phyloP scores from a whole-genome alignment of 2,888 invertebrate species.

The Allacma fusca region DNA sequence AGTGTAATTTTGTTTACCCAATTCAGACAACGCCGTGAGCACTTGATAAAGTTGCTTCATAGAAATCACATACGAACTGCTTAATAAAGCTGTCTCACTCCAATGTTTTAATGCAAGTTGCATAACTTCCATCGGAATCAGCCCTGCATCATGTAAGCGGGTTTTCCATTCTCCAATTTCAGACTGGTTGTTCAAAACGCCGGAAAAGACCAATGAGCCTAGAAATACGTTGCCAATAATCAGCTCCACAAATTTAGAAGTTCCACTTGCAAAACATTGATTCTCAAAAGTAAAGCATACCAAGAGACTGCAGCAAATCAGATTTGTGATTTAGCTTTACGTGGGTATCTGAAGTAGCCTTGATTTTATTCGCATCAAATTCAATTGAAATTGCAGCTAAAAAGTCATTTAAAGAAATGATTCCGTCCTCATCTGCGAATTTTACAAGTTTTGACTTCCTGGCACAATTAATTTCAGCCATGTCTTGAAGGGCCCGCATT shows the following conservation, averaged over 20 bases:
- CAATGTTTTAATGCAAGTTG: slow-evolving; percentile 54
- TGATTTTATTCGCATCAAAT: slow-evolving; percentile 54
- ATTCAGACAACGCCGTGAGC: slow-evolving; percentile 69
- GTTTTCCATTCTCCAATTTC: slow-evolving; percentile 56
- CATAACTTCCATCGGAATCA: slow-evolving; percentile 52
- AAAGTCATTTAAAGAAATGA: slow-evolving; percentile 64
- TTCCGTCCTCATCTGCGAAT: slow-evolving; percentile 70
- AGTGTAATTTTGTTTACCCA: too few relatives aligned
- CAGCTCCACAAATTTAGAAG: neutral
- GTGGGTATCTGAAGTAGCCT: slow-evolving; percentile 27
- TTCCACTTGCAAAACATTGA: neutral
- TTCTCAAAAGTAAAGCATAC: neutral
- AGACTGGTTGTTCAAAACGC: slow-evolving; percentile 54
- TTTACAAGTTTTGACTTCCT: slow-evolving; percentile 62
- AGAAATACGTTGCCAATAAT: neutral
- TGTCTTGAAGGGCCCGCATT: slow-evolving; percentile 64
- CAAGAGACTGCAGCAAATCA: slow-evolving; percentile 45
- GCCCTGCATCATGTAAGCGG: slow-evolving; percentile 47
- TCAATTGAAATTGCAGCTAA: slow-evolving; percentile 53
- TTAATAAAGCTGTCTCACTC: slow-evolving; percentile 54
- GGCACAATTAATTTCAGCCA: slow-evolving; percentile 60
- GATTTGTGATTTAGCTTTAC: slow-evolving; percentile 50
- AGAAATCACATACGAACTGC: slow-evolving; percentile 50
- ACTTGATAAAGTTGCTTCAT: slow-evolving; percentile 58
- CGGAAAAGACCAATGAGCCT: slow-evolving; percentile 54